phyloP scores from a whole-genome alignment of 2,888 invertebrate genomes.

The Agelastica alni region DNA sequence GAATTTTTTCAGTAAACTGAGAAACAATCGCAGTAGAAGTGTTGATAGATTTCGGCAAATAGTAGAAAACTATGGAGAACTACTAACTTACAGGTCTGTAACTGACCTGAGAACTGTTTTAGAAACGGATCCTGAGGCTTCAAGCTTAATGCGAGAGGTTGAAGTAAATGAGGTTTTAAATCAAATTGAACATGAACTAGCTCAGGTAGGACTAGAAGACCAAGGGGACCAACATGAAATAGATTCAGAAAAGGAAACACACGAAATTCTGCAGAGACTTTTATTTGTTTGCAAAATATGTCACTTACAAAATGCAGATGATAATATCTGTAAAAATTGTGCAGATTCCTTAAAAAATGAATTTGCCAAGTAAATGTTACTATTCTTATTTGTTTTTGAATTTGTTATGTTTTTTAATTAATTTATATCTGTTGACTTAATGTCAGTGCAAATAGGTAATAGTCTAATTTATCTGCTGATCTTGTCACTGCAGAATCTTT shows the following conservation, averaged over 20 bases:
- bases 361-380: constrained; percentile 18
- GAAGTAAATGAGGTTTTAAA: constrained; percentile 41
- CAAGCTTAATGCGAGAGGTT: constrained; percentile 36
- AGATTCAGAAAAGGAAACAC: constrained; percentile 37
- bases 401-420: too few relatives aligned
- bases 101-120: constrained; percentile 34
- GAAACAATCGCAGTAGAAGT: constrained; percentile 35
- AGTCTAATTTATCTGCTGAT: too few relatives aligned
- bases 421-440: too few relatives aligned
- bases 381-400: too few relatives aligned
- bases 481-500: too few relatives aligned
- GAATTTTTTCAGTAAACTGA: constrained; percentile 36
- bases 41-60: constrained; percentile 40
- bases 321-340: constrained; percentile 39
- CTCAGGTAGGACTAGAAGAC: constrained; percentile 31
- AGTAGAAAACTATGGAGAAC: constrained; percentile 32
- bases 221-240: constrained; percentile 34
- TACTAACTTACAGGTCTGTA: constrained; percentile 30
- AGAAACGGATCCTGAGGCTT: constrained; percentile 33
- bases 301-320: constrained; percentile 32
- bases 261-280: constrained; percentile 37
- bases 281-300: constrained; percentile 39
- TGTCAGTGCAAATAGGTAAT: too few relatives aligned
- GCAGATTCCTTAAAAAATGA: constrained; percentile 7
- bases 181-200: constrained; percentile 42